phyloP scores from a whole-genome alignment of 2,797 vertebrate species.

The Tangara arthus region DNA sequence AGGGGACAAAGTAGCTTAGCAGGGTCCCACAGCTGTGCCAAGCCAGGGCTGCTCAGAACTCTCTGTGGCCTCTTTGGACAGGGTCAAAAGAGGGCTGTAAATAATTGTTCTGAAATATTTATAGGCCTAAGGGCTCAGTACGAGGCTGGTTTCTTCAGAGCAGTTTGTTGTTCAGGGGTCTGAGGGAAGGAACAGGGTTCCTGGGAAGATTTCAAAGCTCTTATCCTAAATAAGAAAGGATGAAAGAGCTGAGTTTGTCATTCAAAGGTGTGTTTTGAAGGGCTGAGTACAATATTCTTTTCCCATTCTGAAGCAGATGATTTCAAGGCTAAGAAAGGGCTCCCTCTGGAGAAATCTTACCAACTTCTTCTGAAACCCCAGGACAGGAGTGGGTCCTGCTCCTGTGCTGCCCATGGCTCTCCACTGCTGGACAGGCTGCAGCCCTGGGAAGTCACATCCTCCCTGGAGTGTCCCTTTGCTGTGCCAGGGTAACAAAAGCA shows the following conservation, averaged over 20 bases:
- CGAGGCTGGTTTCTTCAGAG: background rate
- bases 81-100: background rate
- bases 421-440: background rate
- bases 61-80: background rate
- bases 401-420: background rate
- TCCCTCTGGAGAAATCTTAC: constrained; percentile 31
- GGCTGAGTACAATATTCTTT: background rate
- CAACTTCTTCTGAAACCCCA: background rate
- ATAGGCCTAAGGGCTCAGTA: background rate
- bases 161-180: background rate
- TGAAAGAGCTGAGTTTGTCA: background rate
- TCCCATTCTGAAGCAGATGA: background rate
- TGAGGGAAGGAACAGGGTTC: background rate
- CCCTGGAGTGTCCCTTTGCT: background rate
- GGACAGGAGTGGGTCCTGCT: fast-evolving
- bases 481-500: background rate
- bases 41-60: background rate
- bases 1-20: background rate
- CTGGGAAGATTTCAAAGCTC: background rate
- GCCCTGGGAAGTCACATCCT: background rate
- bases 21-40: background rate
- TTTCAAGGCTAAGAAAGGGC: background rate
- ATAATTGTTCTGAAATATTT: background rate
- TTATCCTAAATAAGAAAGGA: background rate
- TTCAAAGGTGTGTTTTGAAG: background rate